Conservation (phyloP, 2,888 invertebrate genomes). For the Macaria liturata region DNA sequence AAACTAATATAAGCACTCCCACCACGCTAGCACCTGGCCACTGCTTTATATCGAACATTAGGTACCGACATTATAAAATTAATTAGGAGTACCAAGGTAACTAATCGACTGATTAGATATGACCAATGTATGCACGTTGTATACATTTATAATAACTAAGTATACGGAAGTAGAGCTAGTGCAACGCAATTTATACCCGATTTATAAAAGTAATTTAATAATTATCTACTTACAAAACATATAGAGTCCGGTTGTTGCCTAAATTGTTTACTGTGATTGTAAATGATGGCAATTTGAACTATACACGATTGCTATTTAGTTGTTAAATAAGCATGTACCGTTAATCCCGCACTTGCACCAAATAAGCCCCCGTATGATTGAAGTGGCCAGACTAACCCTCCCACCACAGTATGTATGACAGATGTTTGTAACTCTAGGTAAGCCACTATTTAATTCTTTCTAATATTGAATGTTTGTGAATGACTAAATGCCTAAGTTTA, state of each 20-base stretch:
- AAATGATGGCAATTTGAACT: too few relatives aligned
- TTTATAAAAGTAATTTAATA: background rate
- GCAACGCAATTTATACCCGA: conserved; percentile 48
- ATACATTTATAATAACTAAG: conserved; percentile 26
- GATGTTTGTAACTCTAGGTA: conserved; percentile 26
- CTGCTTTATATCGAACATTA: conserved; percentile 38
- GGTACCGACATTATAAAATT: conserved; percentile 16
- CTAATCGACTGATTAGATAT: conserved; percentile 35
- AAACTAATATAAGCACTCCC: conserved; percentile 50
- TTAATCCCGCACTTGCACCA: conserved; percentile 24
- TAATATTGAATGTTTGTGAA: conserved; percentile 27
- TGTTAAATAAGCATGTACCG: conserved; percentile 10
- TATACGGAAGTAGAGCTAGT: conserved; percentile 17
- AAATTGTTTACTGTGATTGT: too few relatives aligned
- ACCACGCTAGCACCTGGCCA: conserved; percentile 79
- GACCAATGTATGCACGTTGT: conserved; percentile 28
- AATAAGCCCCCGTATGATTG: conserved; percentile 31
- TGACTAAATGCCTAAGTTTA: conserved; percentile 53
- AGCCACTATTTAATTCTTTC: conserved; percentile 33
- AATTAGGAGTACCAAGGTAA: conserved; percentile 29
- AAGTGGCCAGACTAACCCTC: conserved; percentile 37
- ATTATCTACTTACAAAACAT: too few relatives aligned
- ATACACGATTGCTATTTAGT: too few relatives aligned
- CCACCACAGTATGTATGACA: conserved; percentile 30
- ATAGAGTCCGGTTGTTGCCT: too few relatives aligned